Evolutionary conservation across 2,888 invertebrate genomes (phyloP).

Genomic region (Ophion ellenae): DNA sequence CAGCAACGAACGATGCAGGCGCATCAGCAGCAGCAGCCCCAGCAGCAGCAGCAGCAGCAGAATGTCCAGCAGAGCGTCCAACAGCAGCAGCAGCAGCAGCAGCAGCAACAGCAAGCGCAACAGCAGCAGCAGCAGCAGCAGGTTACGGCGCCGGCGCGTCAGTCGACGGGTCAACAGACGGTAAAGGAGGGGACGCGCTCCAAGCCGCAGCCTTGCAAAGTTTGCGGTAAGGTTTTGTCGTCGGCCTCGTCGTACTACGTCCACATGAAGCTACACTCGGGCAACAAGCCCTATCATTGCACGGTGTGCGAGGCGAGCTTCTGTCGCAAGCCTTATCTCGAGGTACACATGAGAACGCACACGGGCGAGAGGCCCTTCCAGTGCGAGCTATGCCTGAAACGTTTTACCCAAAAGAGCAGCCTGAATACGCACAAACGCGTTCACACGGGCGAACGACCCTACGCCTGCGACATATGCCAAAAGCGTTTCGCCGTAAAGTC

Average conservation of each 20-base stretch:
- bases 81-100: slow-evolving; percentile 75
- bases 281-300: slow-evolving; percentile 92
- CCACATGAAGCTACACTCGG: slow-evolving; percentile 93
- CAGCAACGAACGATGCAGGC: slow-evolving; percentile 75
- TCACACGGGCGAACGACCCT: slow-evolving; percentile 92
- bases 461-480: slow-evolving; percentile 91
- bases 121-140: slow-evolving; percentile 68
- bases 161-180: slow-evolving; percentile 81
- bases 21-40: slow-evolving; percentile 80
- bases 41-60: slow-evolving; percentile 84
- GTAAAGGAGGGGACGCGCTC: slow-evolving; percentile 85
- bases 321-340: slow-evolving; percentile 92
- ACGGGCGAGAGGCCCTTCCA: slow-evolving; percentile 91
- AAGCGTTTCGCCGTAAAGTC: slow-evolving; percentile 93
- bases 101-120: slow-evolving; percentile 83
- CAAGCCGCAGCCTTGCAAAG: slow-evolving; percentile 91
- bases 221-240: slow-evolving; percentile 91
- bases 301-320: slow-evolving; percentile 91
- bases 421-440: slow-evolving; percentile 92
- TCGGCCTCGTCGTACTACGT: slow-evolving; percentile 92
- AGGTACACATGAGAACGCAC: slow-evolving; percentile 92
- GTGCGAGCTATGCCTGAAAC: slow-evolving; percentile 90
- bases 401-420: slow-evolving; percentile 92
- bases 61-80: slow-evolving; percentile 70
- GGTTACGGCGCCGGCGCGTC: slow-evolving; percentile 75